A percentile compares a stretch with the other conserved stretches of the same genome.
These are phyloP conservation scores for Trematomus bernacchii DNA, from an alignment of 2,797 vertebrate species.

Conservation along the genomic window DNA sequence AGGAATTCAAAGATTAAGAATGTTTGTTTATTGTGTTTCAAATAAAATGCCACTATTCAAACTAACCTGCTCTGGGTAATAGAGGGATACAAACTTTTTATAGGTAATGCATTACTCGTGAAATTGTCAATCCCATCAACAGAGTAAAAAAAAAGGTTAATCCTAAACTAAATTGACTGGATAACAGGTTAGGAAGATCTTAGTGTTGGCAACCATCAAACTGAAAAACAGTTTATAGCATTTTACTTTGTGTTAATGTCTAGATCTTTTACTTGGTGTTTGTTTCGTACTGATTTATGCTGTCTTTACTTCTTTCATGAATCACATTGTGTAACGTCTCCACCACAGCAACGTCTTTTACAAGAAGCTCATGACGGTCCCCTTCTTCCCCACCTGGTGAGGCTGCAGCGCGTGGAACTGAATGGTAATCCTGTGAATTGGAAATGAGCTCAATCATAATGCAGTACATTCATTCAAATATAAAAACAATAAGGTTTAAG, in stretches of 20 bases:
- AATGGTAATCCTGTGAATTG: constrained; percentile 87
- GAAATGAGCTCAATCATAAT: constrained; percentile 12
- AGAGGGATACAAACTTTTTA: no score
- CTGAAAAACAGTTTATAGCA: no score
- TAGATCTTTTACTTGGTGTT: background rate
- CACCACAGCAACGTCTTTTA: constrained; percentile 68
- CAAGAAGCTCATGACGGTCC: constrained; percentile 93
- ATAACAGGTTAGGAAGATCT: no score
- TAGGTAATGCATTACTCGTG: no score
- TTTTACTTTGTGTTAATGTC: background rate
- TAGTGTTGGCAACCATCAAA: no score
- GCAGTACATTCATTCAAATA: background rate
- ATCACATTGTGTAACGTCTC: background rate
- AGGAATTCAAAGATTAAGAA: background rate
- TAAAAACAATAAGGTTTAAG: background rate
- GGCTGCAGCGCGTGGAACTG: constrained; percentile 89
- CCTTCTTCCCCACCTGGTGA: constrained; percentile 96
- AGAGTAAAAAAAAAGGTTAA: background rate
- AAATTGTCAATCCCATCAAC: background rate
- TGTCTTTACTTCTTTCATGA: constrained; percentile 9
- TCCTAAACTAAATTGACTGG: background rate
- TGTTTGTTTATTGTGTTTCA: background rate
- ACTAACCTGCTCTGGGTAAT: constrained; percentile 1
- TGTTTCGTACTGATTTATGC: background rate
- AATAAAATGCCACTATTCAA: background rate